Conservation (phyloP, 2,113 vertebrate species). For the Mastomys coucha region DNA sequence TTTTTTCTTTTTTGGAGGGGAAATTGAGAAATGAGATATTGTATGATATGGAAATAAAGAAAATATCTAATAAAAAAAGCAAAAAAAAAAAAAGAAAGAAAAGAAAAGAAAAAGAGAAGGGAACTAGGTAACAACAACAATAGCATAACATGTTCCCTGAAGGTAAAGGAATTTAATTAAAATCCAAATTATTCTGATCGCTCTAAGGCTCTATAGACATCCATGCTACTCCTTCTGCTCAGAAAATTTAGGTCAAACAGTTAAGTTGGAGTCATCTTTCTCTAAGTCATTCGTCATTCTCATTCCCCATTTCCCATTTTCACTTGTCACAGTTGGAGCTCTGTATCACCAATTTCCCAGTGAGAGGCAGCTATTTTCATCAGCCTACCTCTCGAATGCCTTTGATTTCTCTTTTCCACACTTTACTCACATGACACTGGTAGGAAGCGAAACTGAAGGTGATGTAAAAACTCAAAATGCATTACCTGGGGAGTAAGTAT, state of each 20-base stretch:
- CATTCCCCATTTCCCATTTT: no score
- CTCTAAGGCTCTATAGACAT: neutral
- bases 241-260: constrained; percentile 23
- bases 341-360: neutral
- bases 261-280: neutral
- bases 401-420: constrained; percentile 4
- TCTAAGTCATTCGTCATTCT: neutral
- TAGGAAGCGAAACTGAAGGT: neutral
- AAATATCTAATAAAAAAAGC: no score
- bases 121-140: neutral
- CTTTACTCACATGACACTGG: neutral
- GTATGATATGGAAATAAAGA: no score
- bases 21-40: no score
- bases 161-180: neutral
- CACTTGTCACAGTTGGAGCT: neutral
- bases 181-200: neutral
- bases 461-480: neutral
- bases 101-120: neutral
- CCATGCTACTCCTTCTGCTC: neutral
- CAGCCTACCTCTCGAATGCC: neutral
- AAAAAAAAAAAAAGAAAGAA: neutral
- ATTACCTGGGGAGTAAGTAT: constrained; percentile 93
- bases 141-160: neutral
- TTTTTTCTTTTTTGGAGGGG: no score
- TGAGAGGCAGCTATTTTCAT: neutral